A percentile compares a stretch with the other conserved stretches of the same genome.
Evolutionary conservation across 2,888 invertebrate species (phyloP).

Genomic region (Caradrina clavipalpis): DNA sequence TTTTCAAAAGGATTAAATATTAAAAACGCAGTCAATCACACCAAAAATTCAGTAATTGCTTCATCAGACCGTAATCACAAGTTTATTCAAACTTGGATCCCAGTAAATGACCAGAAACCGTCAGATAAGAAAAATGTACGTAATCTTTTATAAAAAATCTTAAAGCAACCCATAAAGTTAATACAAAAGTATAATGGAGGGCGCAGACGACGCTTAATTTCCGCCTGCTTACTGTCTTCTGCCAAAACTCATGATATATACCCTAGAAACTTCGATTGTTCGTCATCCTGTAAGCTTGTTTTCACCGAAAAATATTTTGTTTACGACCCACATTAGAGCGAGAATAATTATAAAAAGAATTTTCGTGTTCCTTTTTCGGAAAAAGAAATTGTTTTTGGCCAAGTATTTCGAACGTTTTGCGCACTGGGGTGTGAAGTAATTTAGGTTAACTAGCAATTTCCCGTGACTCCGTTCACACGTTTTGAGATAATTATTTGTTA

Average conservation of each 20-base stretch:
- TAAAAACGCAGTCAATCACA: neutral
- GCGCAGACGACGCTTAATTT: constrained; percentile 81
- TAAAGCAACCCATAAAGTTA: constrained; percentile 68
- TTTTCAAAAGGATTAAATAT: neutral
- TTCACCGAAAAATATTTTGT: constrained; percentile 65
- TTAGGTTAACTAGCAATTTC: constrained; percentile 54
- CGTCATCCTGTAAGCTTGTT: constrained; percentile 75
- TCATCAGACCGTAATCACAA: constrained; percentile 20
- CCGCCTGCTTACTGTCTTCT: constrained; percentile 69
- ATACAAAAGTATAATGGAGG: constrained; percentile 78
- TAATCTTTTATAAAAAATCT: constrained; percentile 48
- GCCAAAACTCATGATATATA: constrained; percentile 54
- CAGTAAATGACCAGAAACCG: constrained; percentile 27
- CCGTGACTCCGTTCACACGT: constrained; percentile 35
- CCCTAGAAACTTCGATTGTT: constrained; percentile 79
- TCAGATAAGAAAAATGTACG: constrained; percentile 22
- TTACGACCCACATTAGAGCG: constrained; percentile 38
- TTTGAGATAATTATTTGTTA: constrained; percentile 37
- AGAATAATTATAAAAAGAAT: constrained; percentile 43
- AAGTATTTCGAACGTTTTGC: constrained; percentile 29
- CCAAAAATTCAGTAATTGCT: constrained; percentile 14
- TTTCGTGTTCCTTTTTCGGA: constrained; percentile 31
- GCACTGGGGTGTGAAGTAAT: constrained; percentile 34
- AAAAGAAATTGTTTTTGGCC: constrained; percentile 43
- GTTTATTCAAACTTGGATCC: constrained; percentile 31